Percentiles rank a stretch among this genome's conserved stretches.
Conservation (phyloP, 2,888 invertebrate genomes). For the Parelbella ahira region DNA sequence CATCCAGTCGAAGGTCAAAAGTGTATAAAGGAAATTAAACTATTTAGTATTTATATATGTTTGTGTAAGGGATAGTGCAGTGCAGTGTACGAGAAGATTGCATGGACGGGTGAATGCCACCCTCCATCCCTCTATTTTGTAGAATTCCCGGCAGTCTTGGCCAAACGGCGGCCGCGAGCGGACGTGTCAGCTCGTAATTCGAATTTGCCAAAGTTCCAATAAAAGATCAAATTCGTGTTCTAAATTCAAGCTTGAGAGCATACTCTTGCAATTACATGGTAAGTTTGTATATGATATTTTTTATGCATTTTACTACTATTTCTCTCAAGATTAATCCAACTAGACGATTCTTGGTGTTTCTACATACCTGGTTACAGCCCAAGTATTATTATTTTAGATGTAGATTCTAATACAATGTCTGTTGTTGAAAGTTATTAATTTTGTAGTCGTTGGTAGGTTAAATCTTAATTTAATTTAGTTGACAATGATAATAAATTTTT, state of each 20-base stretch:
- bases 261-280: conserved; percentile 5
- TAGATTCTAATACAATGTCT: too few relatives aligned
- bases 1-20: conserved; percentile 54
- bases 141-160: conserved; percentile 50
- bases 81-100: conserved; percentile 35
- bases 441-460: too few relatives aligned
- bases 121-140: conserved; percentile 34
- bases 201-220: conserved; percentile 9
- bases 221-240: conserved; percentile 17
- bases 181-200: conserved; percentile 27
- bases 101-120: conserved; percentile 33
- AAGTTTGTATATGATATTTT: conserved; percentile 10
- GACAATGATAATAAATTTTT: too few relatives aligned
- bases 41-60: conserved; percentile 38
- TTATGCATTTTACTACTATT: not conserved
- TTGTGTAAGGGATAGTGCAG: conserved; percentile 41
- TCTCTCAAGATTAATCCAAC: not conserved
- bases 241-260: not conserved
- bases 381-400: too few relatives aligned
- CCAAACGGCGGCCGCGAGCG: conserved; percentile 35
- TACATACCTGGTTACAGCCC: too few relatives aligned
- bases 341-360: too few relatives aligned
- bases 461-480: too few relatives aligned
- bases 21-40: conserved; percentile 44
- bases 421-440: too few relatives aligned